Evolutionary conservation across 2,888 invertebrate species (phyloP), one percentile per base, ranked within the genome.

Genomic region (Agrochola circellaris): DNA sequence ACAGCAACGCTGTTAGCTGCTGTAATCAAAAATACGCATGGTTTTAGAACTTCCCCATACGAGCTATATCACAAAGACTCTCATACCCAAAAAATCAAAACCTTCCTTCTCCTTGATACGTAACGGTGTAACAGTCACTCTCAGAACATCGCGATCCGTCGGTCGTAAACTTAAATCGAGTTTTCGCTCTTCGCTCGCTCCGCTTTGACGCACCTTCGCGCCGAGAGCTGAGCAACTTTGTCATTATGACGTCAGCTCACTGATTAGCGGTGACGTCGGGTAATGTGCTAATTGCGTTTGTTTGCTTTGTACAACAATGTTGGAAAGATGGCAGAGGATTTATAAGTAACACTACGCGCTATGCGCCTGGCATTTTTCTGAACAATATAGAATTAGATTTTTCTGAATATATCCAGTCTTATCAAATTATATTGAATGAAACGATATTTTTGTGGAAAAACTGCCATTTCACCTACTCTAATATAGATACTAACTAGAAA

Each of bases 151-250:
- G 56, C n/a, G 45, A 64, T 58, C 54, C 67, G 66, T 71, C 86
- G 65, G 65, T 79, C 88, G 77, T 84, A 84, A 82, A 87, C 81
- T 84, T 89, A 86, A 86, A 88, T 88, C 84, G 83, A 89, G 88
- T 88, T 88, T 66, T 42, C 65, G 79, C 67, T 81, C 54, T 75
- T 74, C 84, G 87, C 76, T 70, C 61, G 86, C 76, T 77, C 71
- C 71, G 67, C 87, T 77, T 72, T 77, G 85, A 77, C 77, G 71
- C 67, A 80, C 84, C 84, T 84, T 62, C 42, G 61, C 54, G 54
- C 73, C 20, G 75, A 48, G 71, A 54, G 56, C 78, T 56, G 73
- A 77, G 26, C 64, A 68, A 85, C 85, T 82, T 82, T 64, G 70
- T 51, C 82, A 75, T 81, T 82, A 81, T 51, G 15, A 54, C 79